Percentiles rank a stretch among this genome's conserved stretches.
These are phyloP conservation scores for Uropsilus gracilis DNA, from an alignment of 2,113 vertebrate genomes.

Conservation along the genomic window DNA sequence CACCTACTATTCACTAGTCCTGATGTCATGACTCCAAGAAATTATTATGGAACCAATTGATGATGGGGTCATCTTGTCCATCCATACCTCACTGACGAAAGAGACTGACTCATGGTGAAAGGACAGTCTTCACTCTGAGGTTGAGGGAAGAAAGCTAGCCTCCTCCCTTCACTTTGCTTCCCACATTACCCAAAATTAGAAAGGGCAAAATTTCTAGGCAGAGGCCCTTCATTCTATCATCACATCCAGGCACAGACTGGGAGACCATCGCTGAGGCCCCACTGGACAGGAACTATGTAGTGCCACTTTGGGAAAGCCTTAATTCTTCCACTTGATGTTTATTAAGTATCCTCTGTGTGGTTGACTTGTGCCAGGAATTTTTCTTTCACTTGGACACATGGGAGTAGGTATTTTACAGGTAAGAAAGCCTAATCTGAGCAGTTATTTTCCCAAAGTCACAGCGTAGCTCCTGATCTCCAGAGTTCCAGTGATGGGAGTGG, in stretches of 20 bases:
- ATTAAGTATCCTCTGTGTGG: not conserved
- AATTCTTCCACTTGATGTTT: not conserved
- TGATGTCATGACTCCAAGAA: not conserved
- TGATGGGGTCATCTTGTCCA: not conserved
- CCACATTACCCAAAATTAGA: not conserved
- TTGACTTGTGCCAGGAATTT: not conserved
- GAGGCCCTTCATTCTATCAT: not conserved
- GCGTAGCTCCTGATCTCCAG: not conserved
- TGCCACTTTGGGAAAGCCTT: not conserved
- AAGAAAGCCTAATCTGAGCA: not conserved
- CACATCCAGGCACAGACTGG: not conserved
- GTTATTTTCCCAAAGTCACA: not conserved
- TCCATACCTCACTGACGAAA: not conserved
- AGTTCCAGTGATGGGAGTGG: not conserved
- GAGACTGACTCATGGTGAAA: not conserved
- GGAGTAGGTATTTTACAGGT: not conserved
- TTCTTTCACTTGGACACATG: not conserved
- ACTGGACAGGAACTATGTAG: not conserved
- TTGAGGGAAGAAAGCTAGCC: not conserved
- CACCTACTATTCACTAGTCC: not conserved
- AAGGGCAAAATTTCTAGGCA: not conserved
- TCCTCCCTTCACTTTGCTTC: not conserved
- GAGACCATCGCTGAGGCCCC: not conserved
- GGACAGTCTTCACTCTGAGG: too few species aligned
- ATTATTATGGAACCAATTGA: not conserved